Base-by-base conservation (phyloP, 2,113 vertebrate genomes). In the Hydropotes inermis region DNA sequence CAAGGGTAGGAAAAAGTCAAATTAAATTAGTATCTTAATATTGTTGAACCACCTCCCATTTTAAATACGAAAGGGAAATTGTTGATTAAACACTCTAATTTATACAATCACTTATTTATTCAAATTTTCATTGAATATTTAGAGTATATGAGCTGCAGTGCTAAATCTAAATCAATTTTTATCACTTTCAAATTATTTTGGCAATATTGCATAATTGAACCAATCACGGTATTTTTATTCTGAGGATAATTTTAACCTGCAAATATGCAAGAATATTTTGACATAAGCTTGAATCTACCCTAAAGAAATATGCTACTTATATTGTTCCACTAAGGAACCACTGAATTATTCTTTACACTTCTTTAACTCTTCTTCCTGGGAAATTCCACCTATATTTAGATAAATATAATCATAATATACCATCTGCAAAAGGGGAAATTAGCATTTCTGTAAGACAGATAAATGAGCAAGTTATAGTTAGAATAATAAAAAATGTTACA, bases 361-460 rank as follows among this genome's bases (percentile, higher is more conserved):
- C 90, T 86, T 92, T 86, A 92, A n/a, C 4, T 86, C 74, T 94
- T 74, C 28, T 92, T 84, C 28, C 82, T 21, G 6, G 60, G 39
- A 89, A 91, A 5, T 88, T 89, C 57, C 33, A 60, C 67, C 57
- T 94, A 50, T 70, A 70, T 87, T 95, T 92, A 85, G 87, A 91
- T 92, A 96, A 81, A 95, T 81, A 94, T 52, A 85, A 93, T 96
- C 67, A 94, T 61, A 94, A 92, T 87, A 87, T 58, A n/a, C 17
- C 90, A 93, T 90, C 61, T 94, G 74, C 52, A 91, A 94, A 95
- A 58, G 28, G 39, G 36, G 9, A 86, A 94, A 96, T 94, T 96
- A 92, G 45, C 87, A 95, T 89, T 97, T 82, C 94, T 97, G 8
- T 43, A 67, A 45, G 64, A 89, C 87, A 61, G 19, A 54, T 36